A percentile compares a stretch with the other conserved stretches of the same genome.
These are phyloP conservation scores for Crotalus viridis DNA, from an alignment of 2,113 vertebrate genomes.

Conservation along the genomic window DNA sequence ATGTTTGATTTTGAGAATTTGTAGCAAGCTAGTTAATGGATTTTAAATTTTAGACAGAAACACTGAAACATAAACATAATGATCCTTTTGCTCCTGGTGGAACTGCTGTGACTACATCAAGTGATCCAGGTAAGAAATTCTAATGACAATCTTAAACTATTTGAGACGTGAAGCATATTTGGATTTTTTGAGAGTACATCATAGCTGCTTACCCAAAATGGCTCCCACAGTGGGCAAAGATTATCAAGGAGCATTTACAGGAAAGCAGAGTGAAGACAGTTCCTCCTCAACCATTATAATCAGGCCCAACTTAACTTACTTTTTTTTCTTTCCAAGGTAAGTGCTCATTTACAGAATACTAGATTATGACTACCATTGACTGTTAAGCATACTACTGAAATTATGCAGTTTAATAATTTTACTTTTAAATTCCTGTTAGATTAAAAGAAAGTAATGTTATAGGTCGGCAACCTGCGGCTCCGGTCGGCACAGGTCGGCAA, in stretches of 20 bases:
- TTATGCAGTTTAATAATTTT: not conserved
- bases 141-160: not conserved
- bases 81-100: conserved; percentile 97
- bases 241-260: not conserved
- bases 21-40: conserved; percentile 54
- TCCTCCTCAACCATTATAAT: not conserved
- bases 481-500: too few species aligned
- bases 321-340: not conserved
- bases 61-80: conserved; percentile 75
- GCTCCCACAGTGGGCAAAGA: not conserved
- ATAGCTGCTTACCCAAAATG: not conserved
- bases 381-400: not conserved
- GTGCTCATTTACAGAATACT: not conserved
- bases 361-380: not conserved
- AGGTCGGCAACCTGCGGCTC: not conserved
- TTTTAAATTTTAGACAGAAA: conserved; percentile 76
- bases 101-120: conserved; percentile 78
- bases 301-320: not conserved
- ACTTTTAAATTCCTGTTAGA: not conserved
- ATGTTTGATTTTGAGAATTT: conserved; percentile 8
- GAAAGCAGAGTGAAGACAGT: not conserved
- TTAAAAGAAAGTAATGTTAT: not conserved
- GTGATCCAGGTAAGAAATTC: conserved; percentile 80
- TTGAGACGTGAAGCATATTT: not conserved
- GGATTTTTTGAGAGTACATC: not conserved